Evolutionary conservation across 2,113 vertebrate species (phyloP), one percentile per base, ranked within the genome.

Genomic region (Tetrax tetrax): DNA sequence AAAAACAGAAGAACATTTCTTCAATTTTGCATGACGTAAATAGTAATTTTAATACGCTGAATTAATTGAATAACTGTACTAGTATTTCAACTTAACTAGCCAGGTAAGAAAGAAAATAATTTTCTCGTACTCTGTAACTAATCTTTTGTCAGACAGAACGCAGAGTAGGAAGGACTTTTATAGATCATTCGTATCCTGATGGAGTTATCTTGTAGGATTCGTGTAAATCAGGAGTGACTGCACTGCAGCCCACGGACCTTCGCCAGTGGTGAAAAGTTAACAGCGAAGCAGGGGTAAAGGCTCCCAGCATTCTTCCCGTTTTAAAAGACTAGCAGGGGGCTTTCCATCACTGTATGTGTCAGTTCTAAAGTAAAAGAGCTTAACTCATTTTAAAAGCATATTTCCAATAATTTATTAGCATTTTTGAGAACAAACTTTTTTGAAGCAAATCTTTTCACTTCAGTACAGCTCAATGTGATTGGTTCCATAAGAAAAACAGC

Each of bases 1-100:
- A 97, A 96, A 97, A 94, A 96, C 75, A 89, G 43, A 84, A 89
- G 43, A 89, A 94, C 50, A 64, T 35, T 60, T 66, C 43, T 89
- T 89, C 41, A 81, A 27, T 89, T 96, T 82, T 89, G 25, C 71
- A 64, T 90, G 37, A 60, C 25, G 59, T 66, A 90, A 92, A 83
- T 22, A 59, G 77, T 90, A 78, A 80, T 89, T 92, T 87, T 83
- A 84, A 57, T 83, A 89, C 4, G 29, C 9, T 71, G 85, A 84
- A 82, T 57, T 60, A 59, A 47, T 4, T 70, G 59, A 93, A 76
- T 68, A 72, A 63, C 60, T 83, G 56, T 65, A 65, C 13, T 25
- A 64, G 37, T 35, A 84, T 80, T 84, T 51, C 60, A 81, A 79
- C 60, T 41, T 60, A 37, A 43, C 61, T 53, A 80, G 31, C 68